Conservation (phyloP, 2,113 vertebrate genomes). For the Nothocercus nigrocapillus region DNA sequence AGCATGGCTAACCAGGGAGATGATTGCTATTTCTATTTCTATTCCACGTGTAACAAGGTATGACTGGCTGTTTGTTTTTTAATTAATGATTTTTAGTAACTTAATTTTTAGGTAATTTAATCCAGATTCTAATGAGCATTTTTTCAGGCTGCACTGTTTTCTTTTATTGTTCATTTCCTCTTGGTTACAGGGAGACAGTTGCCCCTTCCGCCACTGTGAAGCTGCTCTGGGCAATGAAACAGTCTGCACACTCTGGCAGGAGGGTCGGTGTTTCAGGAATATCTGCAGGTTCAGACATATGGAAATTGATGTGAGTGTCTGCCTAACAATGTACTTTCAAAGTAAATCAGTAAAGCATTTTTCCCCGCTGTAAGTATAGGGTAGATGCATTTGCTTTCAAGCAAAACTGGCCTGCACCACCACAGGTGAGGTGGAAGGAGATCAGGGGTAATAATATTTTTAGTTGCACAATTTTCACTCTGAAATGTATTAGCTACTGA, state of each 20-base stretch:
- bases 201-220: conserved; percentile 94
- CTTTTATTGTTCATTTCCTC: background rate
- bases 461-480: too few species aligned
- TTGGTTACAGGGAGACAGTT: conserved; percentile 86
- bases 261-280: conserved; percentile 90
- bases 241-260: conserved; percentile 92
- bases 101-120: background rate
- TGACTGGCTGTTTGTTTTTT: background rate
- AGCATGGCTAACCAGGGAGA: conserved; percentile 91
- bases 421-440: background rate
- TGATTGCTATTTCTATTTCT: conserved; percentile 98
- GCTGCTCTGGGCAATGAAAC: conserved; percentile 92
- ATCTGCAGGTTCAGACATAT: conserved; percentile 96
- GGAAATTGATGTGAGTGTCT: conserved; percentile 89
- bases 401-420: too few species aligned
- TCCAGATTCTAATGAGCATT: rapidly evolving
- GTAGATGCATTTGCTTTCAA: background rate
- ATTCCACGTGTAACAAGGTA: conserved; percentile 94
- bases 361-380: rapidly evolving
- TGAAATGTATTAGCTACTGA: background rate
- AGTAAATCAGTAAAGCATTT: rapidly evolving
- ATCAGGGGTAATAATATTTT: background rate
- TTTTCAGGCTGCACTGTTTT: too few species aligned
- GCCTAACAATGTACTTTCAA: background rate
- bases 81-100: rapidly evolving